Evolutionary conservation across 2,888 invertebrate species (phyloP).

Genomic region (Ophioninae sp.): DNA sequence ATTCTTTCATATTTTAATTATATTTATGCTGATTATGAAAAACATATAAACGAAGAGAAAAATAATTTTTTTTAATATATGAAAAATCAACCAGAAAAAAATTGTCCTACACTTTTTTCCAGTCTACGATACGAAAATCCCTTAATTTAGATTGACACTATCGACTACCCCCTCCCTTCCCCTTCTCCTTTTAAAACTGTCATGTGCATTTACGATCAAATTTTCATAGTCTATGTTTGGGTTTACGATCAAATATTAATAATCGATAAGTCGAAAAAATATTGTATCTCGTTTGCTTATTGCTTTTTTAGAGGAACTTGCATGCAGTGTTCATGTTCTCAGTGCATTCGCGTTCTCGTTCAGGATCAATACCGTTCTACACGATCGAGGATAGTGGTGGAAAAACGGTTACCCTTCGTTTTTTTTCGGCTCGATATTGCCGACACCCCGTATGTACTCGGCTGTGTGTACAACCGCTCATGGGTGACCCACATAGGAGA

Average conservation of each 20-base stretch:
- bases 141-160: not conserved
- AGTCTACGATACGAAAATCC: not conserved
- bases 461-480: constrained; percentile 15
- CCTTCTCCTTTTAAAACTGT: not conserved
- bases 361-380: constrained; percentile 36
- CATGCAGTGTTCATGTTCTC: constrained; percentile 3
- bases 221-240: constrained; percentile 25
- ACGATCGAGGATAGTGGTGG: constrained; percentile 16
- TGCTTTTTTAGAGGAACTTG: not conserved
- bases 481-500: constrained; percentile 48
- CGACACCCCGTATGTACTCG: constrained; percentile 14
- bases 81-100: not conserved
- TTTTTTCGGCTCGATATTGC: constrained; percentile 1
- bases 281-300: too few relatives aligned
- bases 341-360: constrained; percentile 17
- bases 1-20: too few relatives aligned
- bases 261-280: constrained; percentile 12
- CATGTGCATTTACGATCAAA: constrained; percentile 7
- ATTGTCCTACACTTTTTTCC: not conserved
- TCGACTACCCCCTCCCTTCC: not conserved
- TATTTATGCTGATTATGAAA: too few relatives aligned
- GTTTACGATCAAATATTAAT: constrained; percentile 20
- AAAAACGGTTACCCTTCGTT: constrained; percentile 21
- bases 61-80: too few relatives aligned
- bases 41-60: too few relatives aligned